A percentile compares a stretch with the other conserved stretches of the same genome.
Conservation (phyloP, 2,113 vertebrate genomes). For the Tricholaema leucomelas region DNA sequence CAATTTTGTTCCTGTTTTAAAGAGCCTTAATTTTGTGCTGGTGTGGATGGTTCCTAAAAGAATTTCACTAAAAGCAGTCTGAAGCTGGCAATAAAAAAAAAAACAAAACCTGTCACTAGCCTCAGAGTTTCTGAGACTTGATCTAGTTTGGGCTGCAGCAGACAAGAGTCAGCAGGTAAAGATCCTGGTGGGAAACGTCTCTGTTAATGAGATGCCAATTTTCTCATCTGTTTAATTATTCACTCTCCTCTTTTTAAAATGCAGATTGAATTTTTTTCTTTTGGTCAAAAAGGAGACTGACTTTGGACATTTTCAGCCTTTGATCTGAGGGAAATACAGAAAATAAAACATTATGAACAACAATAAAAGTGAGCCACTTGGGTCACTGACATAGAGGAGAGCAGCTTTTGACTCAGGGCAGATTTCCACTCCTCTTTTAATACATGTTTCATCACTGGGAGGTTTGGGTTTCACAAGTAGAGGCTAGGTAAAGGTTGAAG, state of each 20-base stretch:
- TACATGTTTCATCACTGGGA: fast-evolving
- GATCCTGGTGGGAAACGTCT: neutral
- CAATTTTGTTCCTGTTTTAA: neutral
- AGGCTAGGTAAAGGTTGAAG: neutral
- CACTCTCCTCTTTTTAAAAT: neutral
- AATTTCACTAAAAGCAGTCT: neutral
- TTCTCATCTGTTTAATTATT: neutral
- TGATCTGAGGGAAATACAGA: neutral
- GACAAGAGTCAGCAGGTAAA: neutral
- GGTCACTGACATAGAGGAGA: fast-evolving
- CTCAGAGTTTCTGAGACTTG: neutral
- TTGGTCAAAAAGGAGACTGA: neutral
- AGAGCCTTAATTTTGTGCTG: neutral
- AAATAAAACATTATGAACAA: neutral
- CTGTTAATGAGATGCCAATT: neutral
- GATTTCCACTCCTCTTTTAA: neutral
- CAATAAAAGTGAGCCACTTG: neutral
- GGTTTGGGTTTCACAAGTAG: neutral
- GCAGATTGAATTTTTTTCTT: no score
- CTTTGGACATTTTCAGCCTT: neutral
- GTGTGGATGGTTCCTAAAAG: neutral
- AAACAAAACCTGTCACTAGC: neutral
- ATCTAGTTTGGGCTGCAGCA: neutral
- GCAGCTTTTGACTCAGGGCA: neutral
- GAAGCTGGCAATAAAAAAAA: neutral